Base-by-base conservation (phyloP, 2,888 invertebrate species). In the Idaea biselata region DNA sequence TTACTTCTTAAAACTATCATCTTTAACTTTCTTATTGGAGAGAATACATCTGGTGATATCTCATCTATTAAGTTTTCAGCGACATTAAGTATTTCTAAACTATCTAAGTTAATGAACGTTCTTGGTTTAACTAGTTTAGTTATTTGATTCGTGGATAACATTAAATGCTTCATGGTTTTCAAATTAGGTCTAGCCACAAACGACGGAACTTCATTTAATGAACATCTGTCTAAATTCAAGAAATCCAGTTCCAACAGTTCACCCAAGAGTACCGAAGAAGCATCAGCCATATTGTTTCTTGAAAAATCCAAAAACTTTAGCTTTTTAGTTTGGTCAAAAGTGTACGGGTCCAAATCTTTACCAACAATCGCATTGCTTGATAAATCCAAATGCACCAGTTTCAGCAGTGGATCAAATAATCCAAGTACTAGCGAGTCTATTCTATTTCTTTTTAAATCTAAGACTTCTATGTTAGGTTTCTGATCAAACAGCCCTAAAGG, bases 131-230 rank as follows among this genome's bases (percentile, higher is more conserved):
- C 68, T 6, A 88, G 69, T 53, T 65, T 74, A 1, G 63, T 74
- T 67, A 91, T 87, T 70, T 78, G 74, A 70, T 91, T 91, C 0
- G 70, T 76, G 1, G 86, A 83, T 14, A 91, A 32, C 59, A 80
- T 75, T 1, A 90, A 67, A 54, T 79, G 76, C 64, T 81, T 85
- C 71, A 90, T 72, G 1, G 85, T 82, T 58, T 73, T 81, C 59
- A 89, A 73, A 70, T 87, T 87, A 5, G 70, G 55, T 54, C 68
- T 75, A 0, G 69, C 79, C 8, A 77, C 80, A 68, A 89, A 91
- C 1, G 57, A 44, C 0, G 91, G 90, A 6, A 91, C 76, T 63
- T 81, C 74, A 7, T 68, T 76, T n/a, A 88, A 68, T 1, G 73
- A 76, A 67, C 86, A 87, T 60, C 74, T 72, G 31, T 83, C 80